These are phyloP conservation scores for Rutpela maculata DNA, from an alignment of 2,888 invertebrate species.

Conservation along the genomic window DNA sequence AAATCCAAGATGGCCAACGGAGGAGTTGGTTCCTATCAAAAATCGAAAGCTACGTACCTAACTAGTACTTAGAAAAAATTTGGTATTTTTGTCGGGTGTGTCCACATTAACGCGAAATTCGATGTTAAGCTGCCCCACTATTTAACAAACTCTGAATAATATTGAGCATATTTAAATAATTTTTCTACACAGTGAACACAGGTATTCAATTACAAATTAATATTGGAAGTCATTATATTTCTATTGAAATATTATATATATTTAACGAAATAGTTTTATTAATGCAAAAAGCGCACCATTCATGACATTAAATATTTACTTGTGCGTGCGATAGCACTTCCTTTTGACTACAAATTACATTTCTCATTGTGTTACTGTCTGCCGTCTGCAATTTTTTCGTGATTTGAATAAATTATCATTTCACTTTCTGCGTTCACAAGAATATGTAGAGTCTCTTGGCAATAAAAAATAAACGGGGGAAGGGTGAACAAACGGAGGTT, in stretches of 20 bases:
- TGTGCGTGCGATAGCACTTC: constrained; percentile 42
- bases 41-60: too few relatives aligned
- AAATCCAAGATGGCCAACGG: too few relatives aligned
- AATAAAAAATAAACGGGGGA: constrained; percentile 14
- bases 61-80: too few relatives aligned
- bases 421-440: constrained; percentile 38
- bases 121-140: too few relatives aligned
- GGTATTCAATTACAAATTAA: neutral
- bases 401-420: constrained; percentile 39
- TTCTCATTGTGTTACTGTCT: constrained; percentile 43
- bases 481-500: constrained; percentile 32
- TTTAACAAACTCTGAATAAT: too few relatives aligned
- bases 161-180: too few relatives aligned
- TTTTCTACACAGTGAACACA: too few relatives aligned
- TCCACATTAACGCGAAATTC: too few relatives aligned
- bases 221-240: neutral
- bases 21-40: too few relatives aligned
- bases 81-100: too few relatives aligned
- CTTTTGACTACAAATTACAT: constrained; percentile 43
- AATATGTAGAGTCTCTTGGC: constrained; percentile 27
- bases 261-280: constrained; percentile 27
- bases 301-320: constrained; percentile 40
- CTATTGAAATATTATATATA: neutral
- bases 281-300: constrained; percentile 30
- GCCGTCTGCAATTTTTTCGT: constrained; percentile 44